phyloP scores from a whole-genome alignment of 2,113 vertebrate species.

The Menura novaehollandiae region DNA sequence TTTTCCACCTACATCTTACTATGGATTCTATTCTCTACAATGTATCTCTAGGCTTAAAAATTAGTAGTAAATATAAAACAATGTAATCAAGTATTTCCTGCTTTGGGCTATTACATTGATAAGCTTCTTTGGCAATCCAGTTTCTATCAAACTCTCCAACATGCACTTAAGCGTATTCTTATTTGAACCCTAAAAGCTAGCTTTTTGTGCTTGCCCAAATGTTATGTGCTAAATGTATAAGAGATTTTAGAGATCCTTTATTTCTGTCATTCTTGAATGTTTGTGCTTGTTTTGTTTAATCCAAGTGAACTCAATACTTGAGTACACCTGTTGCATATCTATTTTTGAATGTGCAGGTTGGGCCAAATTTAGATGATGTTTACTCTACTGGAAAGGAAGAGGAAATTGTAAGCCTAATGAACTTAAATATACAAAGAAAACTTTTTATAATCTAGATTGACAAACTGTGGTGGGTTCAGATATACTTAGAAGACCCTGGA shows the following conservation, averaged over 20 bases:
- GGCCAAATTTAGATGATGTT: background rate
- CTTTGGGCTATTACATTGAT: background rate
- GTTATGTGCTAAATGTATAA: background rate
- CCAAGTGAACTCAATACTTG: background rate
- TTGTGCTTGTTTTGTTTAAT: background rate
- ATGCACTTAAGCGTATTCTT: background rate
- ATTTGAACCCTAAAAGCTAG: background rate
- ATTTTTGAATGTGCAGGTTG: background rate
- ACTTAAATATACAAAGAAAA: background rate
- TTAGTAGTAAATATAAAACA: background rate
- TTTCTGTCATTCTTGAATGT: background rate
- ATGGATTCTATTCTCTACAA: background rate
- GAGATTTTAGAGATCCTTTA: background rate
- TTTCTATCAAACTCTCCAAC: slow-evolving; percentile 21
- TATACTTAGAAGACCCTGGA: background rate
- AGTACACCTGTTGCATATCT: background rate
- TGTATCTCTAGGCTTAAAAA: background rate
- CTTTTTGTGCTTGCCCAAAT: background rate
- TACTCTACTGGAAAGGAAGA: background rate
- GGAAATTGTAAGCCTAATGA: background rate
- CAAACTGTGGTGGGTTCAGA: background rate
- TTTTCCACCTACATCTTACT: background rate
- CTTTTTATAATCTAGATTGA: background rate
- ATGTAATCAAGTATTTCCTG: background rate
- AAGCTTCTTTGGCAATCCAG: background rate